phyloP scores from a whole-genome alignment of 2,113 vertebrate genomes.

The Cranoglanis bouderius region DNA sequence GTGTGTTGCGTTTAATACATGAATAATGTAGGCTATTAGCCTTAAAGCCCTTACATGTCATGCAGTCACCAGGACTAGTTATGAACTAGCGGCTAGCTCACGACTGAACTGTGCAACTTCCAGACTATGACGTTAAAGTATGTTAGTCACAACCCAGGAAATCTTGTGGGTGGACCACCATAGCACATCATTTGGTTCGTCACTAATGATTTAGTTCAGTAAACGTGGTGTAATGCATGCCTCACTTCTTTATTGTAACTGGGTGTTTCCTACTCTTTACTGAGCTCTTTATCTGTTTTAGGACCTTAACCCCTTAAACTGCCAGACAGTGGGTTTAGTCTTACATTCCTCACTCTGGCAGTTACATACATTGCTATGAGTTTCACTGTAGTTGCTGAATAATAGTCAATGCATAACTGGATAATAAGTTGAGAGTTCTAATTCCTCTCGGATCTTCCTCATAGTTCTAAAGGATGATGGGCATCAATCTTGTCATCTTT shows the following conservation, averaged over 20 bases:
- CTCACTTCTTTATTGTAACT: neutral
- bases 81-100: constrained; percentile 4
- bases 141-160: constrained; percentile 11
- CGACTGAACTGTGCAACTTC: constrained; percentile 10
- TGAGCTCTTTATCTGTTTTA: neutral
- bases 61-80: neutral
- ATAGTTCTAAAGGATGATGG: neutral
- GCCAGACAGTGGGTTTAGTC: neutral
- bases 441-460: neutral
- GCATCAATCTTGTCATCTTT: neutral
- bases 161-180: constrained; percentile 33
- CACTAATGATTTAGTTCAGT: constrained; percentile 6
- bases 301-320: neutral
- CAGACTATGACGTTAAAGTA: constrained; percentile 36
- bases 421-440: neutral
- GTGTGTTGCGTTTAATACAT: constrained; percentile 7
- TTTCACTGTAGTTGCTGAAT: neutral
- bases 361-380: neutral
- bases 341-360: neutral
- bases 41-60: neutral
- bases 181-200: constrained; percentile 8
- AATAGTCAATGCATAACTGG: neutral
- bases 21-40: constrained; percentile 37
- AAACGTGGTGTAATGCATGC: constrained; percentile 20
- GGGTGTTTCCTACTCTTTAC: constrained; percentile 17